Evolutionary conservation across 2,797 vertebrate species (phyloP).

Genomic region (Anableps anableps): DNA sequence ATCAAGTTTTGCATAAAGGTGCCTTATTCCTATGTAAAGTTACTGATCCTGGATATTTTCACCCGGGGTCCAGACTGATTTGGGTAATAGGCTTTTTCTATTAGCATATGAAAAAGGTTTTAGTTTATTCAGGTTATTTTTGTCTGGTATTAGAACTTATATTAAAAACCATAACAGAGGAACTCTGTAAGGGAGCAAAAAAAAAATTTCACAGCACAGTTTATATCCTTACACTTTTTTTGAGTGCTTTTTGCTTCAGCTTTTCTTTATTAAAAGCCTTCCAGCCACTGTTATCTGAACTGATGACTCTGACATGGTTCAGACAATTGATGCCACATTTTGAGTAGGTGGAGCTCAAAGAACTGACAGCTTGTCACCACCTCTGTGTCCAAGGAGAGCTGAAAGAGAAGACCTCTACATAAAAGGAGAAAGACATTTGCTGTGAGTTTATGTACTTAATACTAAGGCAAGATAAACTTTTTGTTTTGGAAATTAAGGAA

Average conservation of each 20-base stretch:
- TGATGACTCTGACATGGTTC: not conserved
- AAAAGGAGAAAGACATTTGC: not conserved
- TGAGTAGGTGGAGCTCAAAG: slow-evolving; percentile 43
- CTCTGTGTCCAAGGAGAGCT: not conserved
- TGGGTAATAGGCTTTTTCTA: too few relatives aligned
- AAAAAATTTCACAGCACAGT: too few relatives aligned
- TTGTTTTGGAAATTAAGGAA: not conserved
- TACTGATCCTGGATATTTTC: too few relatives aligned
- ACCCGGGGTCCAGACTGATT: too few relatives aligned
- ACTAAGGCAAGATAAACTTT: slow-evolving; percentile 23
- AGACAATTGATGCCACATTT: not conserved
- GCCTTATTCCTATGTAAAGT: too few relatives aligned
- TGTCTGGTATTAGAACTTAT: not conserved
- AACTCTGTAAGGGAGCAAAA: too few relatives aligned
- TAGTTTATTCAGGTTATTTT: too few relatives aligned
- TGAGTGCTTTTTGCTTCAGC: not conserved
- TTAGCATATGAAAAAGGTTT: too few relatives aligned
- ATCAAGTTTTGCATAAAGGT: too few relatives aligned
- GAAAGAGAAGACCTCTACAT: not conserved
- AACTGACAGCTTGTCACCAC: not conserved
- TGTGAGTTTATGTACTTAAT: not conserved
- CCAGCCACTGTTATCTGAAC: not conserved
- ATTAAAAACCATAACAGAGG: not conserved
- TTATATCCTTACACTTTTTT: not conserved
- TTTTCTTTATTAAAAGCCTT: not conserved